Percentiles rank a stretch among this genome's conserved stretches.
Conservation (phyloP, 2,113 vertebrate genomes). For the Dinomys branickii region DNA sequence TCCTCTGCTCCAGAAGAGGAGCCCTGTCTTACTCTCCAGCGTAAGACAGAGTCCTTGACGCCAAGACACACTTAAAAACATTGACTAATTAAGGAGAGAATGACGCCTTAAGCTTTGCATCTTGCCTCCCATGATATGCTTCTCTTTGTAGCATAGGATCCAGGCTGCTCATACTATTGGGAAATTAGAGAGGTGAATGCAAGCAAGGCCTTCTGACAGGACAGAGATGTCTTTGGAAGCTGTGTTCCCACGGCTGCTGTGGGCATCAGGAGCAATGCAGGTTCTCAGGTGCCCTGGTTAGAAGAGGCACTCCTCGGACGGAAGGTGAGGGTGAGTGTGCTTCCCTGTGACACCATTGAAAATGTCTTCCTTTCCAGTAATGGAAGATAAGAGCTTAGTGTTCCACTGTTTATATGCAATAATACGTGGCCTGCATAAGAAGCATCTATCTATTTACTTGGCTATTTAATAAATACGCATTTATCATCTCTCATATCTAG, state of each 20-base stretch:
- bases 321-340: not conserved
- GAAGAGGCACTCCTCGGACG: not conserved
- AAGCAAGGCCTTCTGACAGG: not conserved
- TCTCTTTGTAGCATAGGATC: not conserved
- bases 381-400: not conserved
- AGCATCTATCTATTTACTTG: not conserved
- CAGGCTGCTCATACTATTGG: fast-evolving
- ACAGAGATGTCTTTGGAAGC: not conserved
- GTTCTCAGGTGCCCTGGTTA: not conserved
- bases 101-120: not conserved
- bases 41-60: not conserved
- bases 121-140: not conserved
- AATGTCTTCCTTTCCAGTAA: not conserved
- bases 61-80: not conserved
- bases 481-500: too few relatives aligned
- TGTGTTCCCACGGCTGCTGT: not conserved
- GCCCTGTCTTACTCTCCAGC: not conserved
- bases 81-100: not conserved
- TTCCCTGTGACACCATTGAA: not conserved
- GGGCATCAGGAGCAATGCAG: too few relatives aligned
- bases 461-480: not conserved
- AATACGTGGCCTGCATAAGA: not conserved
- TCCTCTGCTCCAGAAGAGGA: not conserved
- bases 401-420: not conserved
- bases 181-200: not conserved